A percentile compares a stretch with the other conserved stretches of the same genome.
phyloP scores from a whole-genome alignment of 2,797 vertebrate species.

The Microtus agrestis region DNA sequence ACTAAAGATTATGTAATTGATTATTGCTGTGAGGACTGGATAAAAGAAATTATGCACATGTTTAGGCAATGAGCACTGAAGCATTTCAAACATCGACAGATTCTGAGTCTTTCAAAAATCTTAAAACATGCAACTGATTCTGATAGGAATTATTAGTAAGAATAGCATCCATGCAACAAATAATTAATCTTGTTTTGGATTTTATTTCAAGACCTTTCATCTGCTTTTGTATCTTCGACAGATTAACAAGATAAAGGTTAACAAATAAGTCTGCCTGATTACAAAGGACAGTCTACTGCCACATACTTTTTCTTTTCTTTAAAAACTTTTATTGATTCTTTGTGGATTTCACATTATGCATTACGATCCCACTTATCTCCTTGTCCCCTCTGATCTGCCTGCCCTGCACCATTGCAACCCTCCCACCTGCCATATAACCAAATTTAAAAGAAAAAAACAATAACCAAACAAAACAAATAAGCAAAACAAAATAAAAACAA shows the following conservation, averaged over 20 bases:
- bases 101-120: neutral
- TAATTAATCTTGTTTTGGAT: neutral
- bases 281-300: neutral
- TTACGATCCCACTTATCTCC: too few relatives aligned
- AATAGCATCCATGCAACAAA: neutral
- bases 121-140: slow-evolving; percentile 49
- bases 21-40: slow-evolving; percentile 40
- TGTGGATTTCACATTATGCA: too few relatives aligned
- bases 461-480: too few relatives aligned
- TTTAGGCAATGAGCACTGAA: neutral
- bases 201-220: slow-evolving; percentile 33
- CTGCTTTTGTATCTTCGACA: neutral
- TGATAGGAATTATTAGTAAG: slow-evolving; percentile 66
- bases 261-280: neutral
- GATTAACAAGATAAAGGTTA: neutral
- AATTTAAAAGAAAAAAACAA: too few relatives aligned
- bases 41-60: neutral
- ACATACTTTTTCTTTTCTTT: neutral
- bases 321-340: too few relatives aligned
- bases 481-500: too few relatives aligned
- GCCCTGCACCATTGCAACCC: too few relatives aligned
- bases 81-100: slow-evolving; percentile 47
- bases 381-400: too few relatives aligned
- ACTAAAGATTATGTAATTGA: slow-evolving; percentile 69
- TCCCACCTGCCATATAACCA: too few relatives aligned